Percentiles rank a stretch among this genome's conserved stretches.
These are phyloP conservation scores for Sitodiplosis mosellana DNA, from an alignment of 1,140 invertebrate genomes.

Conservation along the genomic window DNA sequence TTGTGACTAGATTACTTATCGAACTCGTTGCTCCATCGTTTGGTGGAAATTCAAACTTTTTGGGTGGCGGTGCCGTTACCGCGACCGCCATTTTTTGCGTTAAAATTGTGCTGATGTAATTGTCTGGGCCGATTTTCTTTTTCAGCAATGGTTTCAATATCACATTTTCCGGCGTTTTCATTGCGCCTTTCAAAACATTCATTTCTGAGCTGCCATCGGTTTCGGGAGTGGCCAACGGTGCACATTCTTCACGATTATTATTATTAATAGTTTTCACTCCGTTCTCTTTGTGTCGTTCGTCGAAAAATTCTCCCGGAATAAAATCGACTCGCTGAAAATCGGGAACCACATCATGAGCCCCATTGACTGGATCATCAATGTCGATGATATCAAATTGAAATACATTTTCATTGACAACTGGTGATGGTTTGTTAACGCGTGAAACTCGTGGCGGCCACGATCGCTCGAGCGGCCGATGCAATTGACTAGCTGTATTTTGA, in stretches of 20 bases:
- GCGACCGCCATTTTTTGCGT: constrained; percentile 31
- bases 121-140: constrained; percentile 44
- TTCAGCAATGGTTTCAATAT: constrained; percentile 33
- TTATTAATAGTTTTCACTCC: not conserved
- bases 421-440: constrained; percentile 15
- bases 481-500: constrained; percentile 9
- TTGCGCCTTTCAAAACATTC: not conserved
- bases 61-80: constrained; percentile 18
- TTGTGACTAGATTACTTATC: constrained; percentile 24
- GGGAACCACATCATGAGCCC: not conserved
- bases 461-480: constrained; percentile 36
- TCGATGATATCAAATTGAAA: constrained; percentile 56
- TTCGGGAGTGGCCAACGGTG: constrained; percentile 39
- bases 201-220: constrained; percentile 35
- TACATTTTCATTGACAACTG: constrained; percentile 37
- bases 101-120: constrained; percentile 42
- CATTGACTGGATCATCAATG: constrained; percentile 33
- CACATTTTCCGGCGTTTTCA: constrained; percentile 13
- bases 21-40: constrained; percentile 20
- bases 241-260: constrained; percentile 9
- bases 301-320: constrained; percentile 1
- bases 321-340: not conserved
- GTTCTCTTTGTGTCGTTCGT: constrained; percentile 3
- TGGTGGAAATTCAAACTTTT: not conserved
- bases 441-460: constrained; percentile 32